Conservation (phyloP, 2,888 invertebrate species). For the Drosophila flavopinicola region DNA sequence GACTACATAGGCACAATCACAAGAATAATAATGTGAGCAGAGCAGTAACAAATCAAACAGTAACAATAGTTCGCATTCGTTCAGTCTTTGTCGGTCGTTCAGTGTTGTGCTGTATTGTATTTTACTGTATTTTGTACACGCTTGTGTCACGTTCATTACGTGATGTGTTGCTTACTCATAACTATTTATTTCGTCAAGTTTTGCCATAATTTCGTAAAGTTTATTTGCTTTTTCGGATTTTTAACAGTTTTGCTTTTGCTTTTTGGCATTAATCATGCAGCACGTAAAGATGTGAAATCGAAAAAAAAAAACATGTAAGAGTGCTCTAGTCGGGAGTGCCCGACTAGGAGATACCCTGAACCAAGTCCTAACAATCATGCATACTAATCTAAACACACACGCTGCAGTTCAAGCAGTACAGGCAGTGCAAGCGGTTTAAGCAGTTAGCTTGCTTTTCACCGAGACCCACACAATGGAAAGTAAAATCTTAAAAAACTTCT, state of each 20-base stretch:
- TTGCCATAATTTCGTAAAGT: slow-evolving; percentile 1
- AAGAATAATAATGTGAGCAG: slow-evolving; percentile 84
- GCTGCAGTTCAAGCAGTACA: too few species aligned
- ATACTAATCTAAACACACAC: too few species aligned
- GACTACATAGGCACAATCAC: slow-evolving; percentile 83
- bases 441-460: too few species aligned
- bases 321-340: too few species aligned
- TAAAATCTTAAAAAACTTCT: too few species aligned
- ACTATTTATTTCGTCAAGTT: slow-evolving; percentile 9
- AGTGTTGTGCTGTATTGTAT: slow-evolving; percentile 16
- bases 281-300: too few species aligned
- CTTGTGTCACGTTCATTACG: slow-evolving; percentile 12
- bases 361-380: too few species aligned
- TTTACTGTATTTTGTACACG: slow-evolving; percentile 11
- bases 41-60: slow-evolving; percentile 55
- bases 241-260: slow-evolving; percentile 9
- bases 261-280: too few species aligned
- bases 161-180: slow-evolving; percentile 15
- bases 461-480: too few species aligned
- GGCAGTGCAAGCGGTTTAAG: too few species aligned
- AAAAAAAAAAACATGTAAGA: too few species aligned
- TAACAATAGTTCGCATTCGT: slow-evolving; percentile 36
- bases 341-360: too few species aligned
- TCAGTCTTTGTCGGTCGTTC: slow-evolving; percentile 35
- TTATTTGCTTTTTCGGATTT: background rate